Conservation (phyloP, 1,140 invertebrate genomes). For the Drosophila ogumai region DNA sequence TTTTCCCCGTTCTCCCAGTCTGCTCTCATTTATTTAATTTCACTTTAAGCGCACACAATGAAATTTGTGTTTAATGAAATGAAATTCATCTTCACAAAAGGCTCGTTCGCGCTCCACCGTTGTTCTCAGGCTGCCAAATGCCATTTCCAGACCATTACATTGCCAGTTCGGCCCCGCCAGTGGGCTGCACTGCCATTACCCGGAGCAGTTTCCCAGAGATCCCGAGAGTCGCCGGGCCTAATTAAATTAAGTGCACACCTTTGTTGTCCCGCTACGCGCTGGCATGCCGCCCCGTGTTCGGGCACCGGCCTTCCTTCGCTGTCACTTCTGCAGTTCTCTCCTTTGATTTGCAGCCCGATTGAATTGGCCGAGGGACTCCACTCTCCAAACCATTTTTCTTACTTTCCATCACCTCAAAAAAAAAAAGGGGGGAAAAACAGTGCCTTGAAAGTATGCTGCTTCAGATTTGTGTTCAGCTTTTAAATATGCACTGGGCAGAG, state of each 20-base stretch:
- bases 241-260: constrained; percentile 82
- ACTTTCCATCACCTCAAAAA: constrained; percentile 6
- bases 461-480: constrained; percentile 27
- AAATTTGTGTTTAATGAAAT: constrained; percentile 79
- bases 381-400: constrained; percentile 15
- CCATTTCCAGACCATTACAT: constrained; percentile 79
- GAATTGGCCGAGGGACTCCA: constrained; percentile 31
- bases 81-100: constrained; percentile 72
- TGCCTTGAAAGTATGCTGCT: constrained; percentile 32
- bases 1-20: neutral
- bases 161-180: constrained; percentile 18
- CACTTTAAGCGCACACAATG: constrained; percentile 71
- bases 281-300: constrained; percentile 49
- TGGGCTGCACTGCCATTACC: constrained; percentile 16
- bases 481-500: constrained; percentile 31
- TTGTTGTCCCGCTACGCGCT: constrained; percentile 57
- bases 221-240: constrained; percentile 44
- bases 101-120: constrained; percentile 21
- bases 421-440: neutral
- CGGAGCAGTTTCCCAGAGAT: constrained; percentile 15
- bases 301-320: neutral
- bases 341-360: constrained; percentile 41
- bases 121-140: constrained; percentile 58
- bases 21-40: constrained; percentile 73
- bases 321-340: constrained; percentile 13